Conservation (phyloP, 1,140 invertebrate genomes). For the Papilio polytes region DNA sequence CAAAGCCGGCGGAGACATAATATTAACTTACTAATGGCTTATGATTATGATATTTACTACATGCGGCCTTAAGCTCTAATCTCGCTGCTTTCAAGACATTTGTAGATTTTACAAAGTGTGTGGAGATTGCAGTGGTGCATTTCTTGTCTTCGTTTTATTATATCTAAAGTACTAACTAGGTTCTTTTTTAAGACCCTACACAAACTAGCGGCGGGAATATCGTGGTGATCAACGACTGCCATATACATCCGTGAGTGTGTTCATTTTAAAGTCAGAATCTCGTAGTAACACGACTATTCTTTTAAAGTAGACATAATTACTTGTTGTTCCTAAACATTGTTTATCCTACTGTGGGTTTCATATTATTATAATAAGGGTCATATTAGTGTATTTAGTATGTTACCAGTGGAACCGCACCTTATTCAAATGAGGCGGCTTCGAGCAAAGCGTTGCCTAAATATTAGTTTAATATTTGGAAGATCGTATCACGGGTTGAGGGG, state of each 20-base stretch:
- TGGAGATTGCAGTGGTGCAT: neutral
- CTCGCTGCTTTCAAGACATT: conserved; percentile 37
- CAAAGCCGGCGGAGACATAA: conserved; percentile 76
- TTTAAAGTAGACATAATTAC: no score
- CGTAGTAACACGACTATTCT: no score
- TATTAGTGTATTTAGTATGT: conserved; percentile 1
- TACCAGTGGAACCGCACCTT: conserved; percentile 66
- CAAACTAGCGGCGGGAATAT: no score
- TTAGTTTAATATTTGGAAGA: conserved; percentile 83
- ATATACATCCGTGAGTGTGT: neutral
- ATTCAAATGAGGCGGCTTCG: conserved; percentile 82
- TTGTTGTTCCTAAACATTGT: neutral
- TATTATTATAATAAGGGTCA: neutral
- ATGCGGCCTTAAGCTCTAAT: conserved; percentile 65
- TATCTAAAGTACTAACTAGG: no score
- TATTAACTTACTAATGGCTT: conserved; percentile 77
- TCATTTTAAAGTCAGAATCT: neutral
- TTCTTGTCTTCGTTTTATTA: conserved; percentile 2
- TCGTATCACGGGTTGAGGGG: conserved; percentile 67
- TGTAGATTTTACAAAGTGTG: neutral
- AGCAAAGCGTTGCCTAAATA: conserved; percentile 84
- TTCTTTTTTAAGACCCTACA: no score
- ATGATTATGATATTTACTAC: conserved; percentile 82
- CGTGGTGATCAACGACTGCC: no score
- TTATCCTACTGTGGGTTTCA: neutral